Evolutionary conservation across 1,140 invertebrate genomes (phyloP).

Genomic region (Marisa cornuarietis): DNA sequence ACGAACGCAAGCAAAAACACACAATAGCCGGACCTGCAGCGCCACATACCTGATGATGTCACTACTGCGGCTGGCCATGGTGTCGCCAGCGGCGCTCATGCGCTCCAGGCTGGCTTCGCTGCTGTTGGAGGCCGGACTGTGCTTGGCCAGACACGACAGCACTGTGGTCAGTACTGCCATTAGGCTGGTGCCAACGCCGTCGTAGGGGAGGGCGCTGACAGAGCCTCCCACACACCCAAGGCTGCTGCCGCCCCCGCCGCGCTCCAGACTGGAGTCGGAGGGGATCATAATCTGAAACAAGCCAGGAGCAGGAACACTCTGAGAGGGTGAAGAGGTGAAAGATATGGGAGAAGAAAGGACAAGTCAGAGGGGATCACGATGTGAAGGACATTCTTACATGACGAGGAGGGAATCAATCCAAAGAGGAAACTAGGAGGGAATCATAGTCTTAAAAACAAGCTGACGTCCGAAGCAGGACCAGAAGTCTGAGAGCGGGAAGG

Average conservation of each 20-base stretch:
- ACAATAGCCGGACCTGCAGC: not conserved
- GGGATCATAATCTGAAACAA: constrained; percentile 23
- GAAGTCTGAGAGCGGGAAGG: not conserved
- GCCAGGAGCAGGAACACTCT: too few species aligned
- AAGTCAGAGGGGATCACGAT: too few species aligned
- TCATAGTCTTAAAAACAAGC: too few species aligned
- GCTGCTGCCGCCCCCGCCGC: not conserved
- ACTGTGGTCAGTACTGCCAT: constrained; percentile 57
- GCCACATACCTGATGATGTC: constrained; percentile 61
- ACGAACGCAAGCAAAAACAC: not conserved
- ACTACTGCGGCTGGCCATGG: constrained; percentile 55
- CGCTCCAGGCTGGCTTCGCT: constrained; percentile 59
- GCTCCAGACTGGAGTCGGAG: not conserved
- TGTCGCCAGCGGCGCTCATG: constrained; percentile 57
- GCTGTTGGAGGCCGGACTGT: constrained; percentile 54
- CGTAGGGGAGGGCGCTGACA: constrained; percentile 45
- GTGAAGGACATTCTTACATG: too few species aligned
- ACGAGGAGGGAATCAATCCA: too few species aligned
- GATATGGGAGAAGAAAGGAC: too few species aligned
- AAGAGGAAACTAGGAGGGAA: too few species aligned
- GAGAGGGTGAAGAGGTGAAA: too few species aligned
- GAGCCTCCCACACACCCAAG: not conserved
- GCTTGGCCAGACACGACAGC: constrained; percentile 58
- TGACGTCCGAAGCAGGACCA: too few species aligned
- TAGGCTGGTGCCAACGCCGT: constrained; percentile 51